A percentile compares a stretch with the other conserved stretches of the same genome.
phyloP scores from a whole-genome alignment of 64 coral and sea anemone genomes.

The Anthopleura sola region DNA sequence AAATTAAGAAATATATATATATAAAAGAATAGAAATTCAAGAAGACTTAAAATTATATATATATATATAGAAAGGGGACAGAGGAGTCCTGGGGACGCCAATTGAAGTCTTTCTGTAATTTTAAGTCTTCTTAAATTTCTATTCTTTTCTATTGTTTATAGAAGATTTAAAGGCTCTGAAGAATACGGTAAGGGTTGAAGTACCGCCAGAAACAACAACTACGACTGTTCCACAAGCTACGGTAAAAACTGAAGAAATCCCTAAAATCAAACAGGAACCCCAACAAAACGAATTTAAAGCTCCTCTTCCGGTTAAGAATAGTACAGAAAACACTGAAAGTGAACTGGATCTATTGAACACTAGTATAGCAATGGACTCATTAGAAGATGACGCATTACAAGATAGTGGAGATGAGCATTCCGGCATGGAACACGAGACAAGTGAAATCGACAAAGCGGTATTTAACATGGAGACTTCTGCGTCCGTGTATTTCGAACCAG shows the following conservation, averaged over 20 bases:
- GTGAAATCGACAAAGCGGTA: constrained; percentile 24
- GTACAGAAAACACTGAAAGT: not conserved
- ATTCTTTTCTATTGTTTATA: not conserved
- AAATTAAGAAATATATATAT: too few species aligned
- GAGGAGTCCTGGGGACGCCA: too few species aligned
- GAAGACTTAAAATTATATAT: too few species aligned
- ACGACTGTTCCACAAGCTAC: not conserved
- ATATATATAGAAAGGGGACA: too few species aligned
- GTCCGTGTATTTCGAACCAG: not conserved
- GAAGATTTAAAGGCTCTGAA: constrained; percentile 25
- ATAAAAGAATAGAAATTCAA: too few species aligned
- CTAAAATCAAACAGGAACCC: not conserved
- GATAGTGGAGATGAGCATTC: not conserved
- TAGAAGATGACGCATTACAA: not conserved
- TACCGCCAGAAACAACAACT: not conserved
- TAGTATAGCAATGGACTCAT: not conserved
- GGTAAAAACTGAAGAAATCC: not conserved
- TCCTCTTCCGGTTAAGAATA: not conserved
- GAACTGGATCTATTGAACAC: not conserved
- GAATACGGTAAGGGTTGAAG: not conserved
- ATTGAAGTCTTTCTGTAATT: too few species aligned
- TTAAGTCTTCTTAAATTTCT: not conserved
- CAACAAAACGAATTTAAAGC: not conserved
- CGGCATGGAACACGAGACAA: not conserved
- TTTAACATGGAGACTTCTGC: constrained; percentile 19